phyloP scores from a whole-genome alignment of 92 coral and sea anemone genomes.

The Parazoanthus atlanticus region DNA sequence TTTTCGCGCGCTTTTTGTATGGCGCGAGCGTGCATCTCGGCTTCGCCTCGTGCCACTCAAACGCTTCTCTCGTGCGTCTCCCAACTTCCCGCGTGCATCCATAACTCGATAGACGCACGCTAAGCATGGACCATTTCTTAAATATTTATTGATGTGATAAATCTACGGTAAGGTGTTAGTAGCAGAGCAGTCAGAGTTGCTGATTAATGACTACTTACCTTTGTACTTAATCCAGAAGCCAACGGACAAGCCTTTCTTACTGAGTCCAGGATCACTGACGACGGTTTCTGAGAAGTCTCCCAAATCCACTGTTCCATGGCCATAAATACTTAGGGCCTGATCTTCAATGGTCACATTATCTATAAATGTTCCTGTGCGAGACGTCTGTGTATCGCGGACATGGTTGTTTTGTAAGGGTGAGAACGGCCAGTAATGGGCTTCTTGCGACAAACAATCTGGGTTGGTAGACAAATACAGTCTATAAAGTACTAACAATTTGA shows the following conservation, averaged over 20 bases:
- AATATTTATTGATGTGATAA: too few species aligned
- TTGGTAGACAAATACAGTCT: too few species aligned
- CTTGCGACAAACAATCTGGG: constrained; percentile 7
- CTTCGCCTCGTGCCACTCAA: too few species aligned
- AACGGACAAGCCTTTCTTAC: constrained; percentile 17
- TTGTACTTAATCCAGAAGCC: constrained; percentile 35
- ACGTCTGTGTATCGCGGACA: constrained; percentile 13
- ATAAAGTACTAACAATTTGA: too few species aligned
- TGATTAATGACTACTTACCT: not conserved
- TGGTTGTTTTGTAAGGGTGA: constrained; percentile 19
- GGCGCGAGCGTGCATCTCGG: too few species aligned
- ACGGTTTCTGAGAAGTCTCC: not conserved
- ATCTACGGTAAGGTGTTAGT: too few species aligned
- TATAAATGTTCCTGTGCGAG: not conserved
- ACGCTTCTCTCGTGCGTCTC: too few species aligned
- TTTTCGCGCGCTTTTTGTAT: too few species aligned
- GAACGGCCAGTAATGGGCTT: constrained; percentile 28
- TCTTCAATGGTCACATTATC: not conserved
- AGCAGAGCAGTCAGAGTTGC: not conserved
- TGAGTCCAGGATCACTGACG: constrained; percentile 17
- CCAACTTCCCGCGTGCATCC: too few species aligned
- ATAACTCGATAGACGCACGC: too few species aligned
- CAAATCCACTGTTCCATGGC: not conserved
- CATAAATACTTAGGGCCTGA: not conserved
- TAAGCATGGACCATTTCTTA: too few species aligned